phyloP scores from a whole-genome alignment of 2,888 invertebrate species.

The Lasioglossum leucozonium region DNA sequence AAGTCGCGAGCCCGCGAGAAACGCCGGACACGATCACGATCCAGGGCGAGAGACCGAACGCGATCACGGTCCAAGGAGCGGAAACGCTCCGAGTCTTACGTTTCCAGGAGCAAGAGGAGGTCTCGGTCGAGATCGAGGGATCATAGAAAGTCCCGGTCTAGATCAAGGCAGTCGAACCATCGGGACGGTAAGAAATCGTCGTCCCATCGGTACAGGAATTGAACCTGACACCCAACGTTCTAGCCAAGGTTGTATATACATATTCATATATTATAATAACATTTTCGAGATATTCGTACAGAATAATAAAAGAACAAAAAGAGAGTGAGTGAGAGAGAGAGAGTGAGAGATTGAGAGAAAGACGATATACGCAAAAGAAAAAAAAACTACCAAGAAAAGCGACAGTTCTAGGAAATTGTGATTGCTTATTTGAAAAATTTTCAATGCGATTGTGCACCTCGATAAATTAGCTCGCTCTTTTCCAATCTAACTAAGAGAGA shows the following conservation, averaged over 20 bases:
- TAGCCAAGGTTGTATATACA: slow-evolving; percentile 76
- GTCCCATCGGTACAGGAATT: slow-evolving; percentile 83
- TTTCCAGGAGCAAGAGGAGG: slow-evolving; percentile 73
- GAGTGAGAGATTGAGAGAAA: neutral
- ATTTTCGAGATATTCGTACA: slow-evolving; percentile 55
- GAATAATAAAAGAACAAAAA: slow-evolving; percentile 30
- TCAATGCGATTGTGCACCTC: slow-evolving; percentile 15
- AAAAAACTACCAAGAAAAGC: slow-evolving; percentile 7
- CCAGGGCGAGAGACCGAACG: slow-evolving; percentile 69
- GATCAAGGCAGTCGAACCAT: slow-evolving; percentile 77
- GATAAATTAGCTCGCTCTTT: slow-evolving; percentile 22
- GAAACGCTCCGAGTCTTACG: slow-evolving; percentile 77
- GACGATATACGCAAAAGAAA: slow-evolving; percentile 17
- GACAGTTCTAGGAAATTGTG: slow-evolving; percentile 33
- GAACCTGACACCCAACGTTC: slow-evolving; percentile 66
- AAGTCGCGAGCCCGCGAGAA: slow-evolving; percentile 73
- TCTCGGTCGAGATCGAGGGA: slow-evolving; percentile 76
- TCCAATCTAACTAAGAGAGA: slow-evolving; percentile 15
- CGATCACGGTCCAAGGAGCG: slow-evolving; percentile 73
- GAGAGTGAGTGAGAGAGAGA: neutral
- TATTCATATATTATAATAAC: slow-evolving; percentile 60
- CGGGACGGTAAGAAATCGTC: slow-evolving; percentile 83
- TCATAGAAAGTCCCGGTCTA: slow-evolving; percentile 77
- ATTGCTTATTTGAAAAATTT: slow-evolving; percentile 38
- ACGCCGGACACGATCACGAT: slow-evolving; percentile 70